phyloP scores from a whole-genome alignment of 2,797 vertebrate genomes.

The Onychomys torridus region DNA sequence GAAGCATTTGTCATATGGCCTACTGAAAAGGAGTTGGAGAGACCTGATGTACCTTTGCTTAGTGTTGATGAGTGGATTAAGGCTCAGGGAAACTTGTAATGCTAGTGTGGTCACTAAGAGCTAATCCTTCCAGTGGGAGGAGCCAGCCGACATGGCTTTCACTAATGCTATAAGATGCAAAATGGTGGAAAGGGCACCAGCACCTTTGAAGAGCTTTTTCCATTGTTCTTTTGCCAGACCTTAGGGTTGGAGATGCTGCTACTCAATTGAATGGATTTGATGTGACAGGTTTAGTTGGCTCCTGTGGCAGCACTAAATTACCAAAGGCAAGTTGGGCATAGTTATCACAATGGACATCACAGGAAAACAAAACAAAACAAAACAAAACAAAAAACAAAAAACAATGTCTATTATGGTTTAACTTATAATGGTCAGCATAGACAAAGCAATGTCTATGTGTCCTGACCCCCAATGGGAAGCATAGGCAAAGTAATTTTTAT shows the following conservation, averaged over 20 bases:
- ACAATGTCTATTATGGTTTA: neutral
- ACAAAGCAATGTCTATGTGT: neutral
- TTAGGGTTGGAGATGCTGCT: neutral
- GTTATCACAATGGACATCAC: neutral
- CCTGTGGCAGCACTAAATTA: neutral
- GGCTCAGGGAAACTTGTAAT: neutral
- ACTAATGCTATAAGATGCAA: neutral
- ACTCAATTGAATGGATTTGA: neutral
- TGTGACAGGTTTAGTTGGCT: neutral
- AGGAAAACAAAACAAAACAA: too few species aligned
- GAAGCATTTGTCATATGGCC: too few species aligned
- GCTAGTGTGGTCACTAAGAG: neutral
- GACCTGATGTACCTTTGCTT: neutral
- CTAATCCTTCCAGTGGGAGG: neutral
- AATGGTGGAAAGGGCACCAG: neutral
- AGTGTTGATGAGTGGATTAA: neutral
- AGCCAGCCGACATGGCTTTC: neutral
- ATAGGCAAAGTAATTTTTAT: neutral
- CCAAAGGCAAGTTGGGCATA: neutral
- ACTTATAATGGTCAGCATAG: neutral
- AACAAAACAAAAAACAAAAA: too few species aligned
- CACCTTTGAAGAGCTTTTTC: neutral
- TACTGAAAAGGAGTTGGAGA: neutral
- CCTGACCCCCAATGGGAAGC: neutral
- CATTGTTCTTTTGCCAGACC: neutral